phyloP scores from a whole-genome alignment of 2,797 vertebrate species.

The Cossypha heuglini region DNA sequence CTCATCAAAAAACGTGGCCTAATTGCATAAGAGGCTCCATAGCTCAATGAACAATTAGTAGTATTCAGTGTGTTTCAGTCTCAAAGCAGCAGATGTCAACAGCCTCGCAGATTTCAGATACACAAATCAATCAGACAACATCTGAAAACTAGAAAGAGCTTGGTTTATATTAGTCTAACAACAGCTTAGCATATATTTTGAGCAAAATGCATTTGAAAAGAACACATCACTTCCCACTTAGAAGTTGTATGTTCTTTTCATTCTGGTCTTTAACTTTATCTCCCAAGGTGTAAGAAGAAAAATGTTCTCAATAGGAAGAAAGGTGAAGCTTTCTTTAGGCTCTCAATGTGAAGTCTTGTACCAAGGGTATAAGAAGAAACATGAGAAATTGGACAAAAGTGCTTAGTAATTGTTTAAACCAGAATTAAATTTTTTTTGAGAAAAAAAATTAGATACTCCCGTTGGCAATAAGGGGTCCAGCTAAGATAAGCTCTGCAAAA shows the following conservation, averaged over 20 bases:
- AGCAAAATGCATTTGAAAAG: not conserved
- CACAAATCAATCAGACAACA: not conserved
- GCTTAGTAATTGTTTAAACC: not conserved
- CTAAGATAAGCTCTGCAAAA: not conserved
- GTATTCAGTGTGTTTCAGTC: not conserved
- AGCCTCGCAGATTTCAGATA: not conserved
- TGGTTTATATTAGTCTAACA: not conserved
- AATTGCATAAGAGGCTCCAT: conserved; percentile 35
- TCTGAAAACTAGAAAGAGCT: not conserved
- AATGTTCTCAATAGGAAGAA: not conserved
- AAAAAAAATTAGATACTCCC: not conserved
- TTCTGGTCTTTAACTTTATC: not conserved
- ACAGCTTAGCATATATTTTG: not conserved
- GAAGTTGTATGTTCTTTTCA: not conserved
- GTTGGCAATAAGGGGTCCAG: not conserved
- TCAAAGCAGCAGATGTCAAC: conserved; percentile 23
- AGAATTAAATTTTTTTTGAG: not conserved
- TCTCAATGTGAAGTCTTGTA: not conserved
- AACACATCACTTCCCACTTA: not conserved
- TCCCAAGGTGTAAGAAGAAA: not conserved
- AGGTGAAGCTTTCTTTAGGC: not conserved
- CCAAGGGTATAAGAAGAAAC: not conserved
- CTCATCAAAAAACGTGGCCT: conserved; percentile 30
- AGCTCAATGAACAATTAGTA: conserved; percentile 14
- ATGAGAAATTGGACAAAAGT: not conserved